Evolutionary conservation across 1,140 invertebrate genomes (phyloP), one percentile per base, ranked within the genome.

Genomic region (Caenorhabditis brenneri): DNA sequence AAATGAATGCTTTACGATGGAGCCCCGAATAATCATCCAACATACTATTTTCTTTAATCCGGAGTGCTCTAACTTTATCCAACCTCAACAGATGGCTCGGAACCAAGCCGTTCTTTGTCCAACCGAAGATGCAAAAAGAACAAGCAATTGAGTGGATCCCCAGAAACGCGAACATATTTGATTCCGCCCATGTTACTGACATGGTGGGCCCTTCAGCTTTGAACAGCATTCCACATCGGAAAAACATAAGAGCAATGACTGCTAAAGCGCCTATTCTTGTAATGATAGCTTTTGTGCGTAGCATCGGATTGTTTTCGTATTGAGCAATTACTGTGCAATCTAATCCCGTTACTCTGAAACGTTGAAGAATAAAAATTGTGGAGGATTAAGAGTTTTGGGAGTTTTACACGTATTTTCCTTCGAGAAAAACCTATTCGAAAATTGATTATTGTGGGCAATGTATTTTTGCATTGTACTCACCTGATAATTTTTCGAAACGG

Each of bases 1-100:
- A 65, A 12, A 65, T 65, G 29, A 65, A 65, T 19, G 58, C 58
- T 36, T 65, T 65, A n/a, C 58, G n/a, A 36, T 65, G 58, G 19
- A 36, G 7, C 7, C 19, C 36, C 16, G 58, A 65, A n/a, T 65
- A 65, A 10, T 65, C 31, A 36, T 65, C 58, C 5, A 65, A 19
- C 36, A 16, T 15, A 1, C 3, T 33, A 19, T 33, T 65, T 7
- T 65, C 58, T n/a, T 65, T 65, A 7, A 65, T 33, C n/a, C 58
- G 58, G 15, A 65, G 58, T 19, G 58, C 12, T 36, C 58, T 36
- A 22, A 65, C 58, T 33, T 65, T 33, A 15, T 65, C n/a, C 29
- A 65, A 36, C n/a, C 58, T 65, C n/a, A 15, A 1, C 12, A 65
- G 29, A 65, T 65, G 58, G 2, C 10, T 6, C 10, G 58, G 31